phyloP scores from a whole-genome alignment of 2,113 vertebrate genomes.

The Gavialis gangeticus region DNA sequence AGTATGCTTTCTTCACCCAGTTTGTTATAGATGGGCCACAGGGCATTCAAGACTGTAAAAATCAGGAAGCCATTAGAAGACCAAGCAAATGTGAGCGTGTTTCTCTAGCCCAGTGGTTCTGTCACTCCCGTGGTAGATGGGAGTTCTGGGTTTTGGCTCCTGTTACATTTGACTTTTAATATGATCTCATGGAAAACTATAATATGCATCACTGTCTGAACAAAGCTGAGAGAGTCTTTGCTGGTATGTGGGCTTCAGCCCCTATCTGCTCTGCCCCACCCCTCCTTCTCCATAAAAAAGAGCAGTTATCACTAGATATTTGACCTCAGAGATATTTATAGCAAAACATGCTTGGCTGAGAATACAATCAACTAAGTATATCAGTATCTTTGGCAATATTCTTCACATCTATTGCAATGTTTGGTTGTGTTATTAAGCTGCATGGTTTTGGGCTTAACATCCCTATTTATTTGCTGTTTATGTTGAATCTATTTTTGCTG shows the following conservation, averaged over 20 bases:
- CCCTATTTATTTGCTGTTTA: conserved; percentile 52
- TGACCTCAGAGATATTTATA: conserved; percentile 8
- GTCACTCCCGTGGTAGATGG: too few species aligned
- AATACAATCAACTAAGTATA: conserved; percentile 43
- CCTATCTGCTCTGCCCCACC: too few species aligned
- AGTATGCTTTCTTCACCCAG: too few species aligned
- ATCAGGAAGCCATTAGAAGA: too few species aligned
- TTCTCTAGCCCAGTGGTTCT: too few species aligned
- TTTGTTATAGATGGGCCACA: too few species aligned
- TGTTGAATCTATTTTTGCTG: conserved; percentile 41
- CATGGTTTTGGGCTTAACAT: conserved; percentile 61
- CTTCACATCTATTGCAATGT: conserved; percentile 56
- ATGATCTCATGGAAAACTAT: neutral
- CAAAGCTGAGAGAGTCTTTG: fast-evolving
- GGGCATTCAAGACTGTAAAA: too few species aligned
- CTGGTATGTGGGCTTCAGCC: neutral
- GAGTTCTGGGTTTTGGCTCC: too few species aligned
- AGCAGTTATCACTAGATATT: neutral
- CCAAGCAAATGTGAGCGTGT: too few species aligned
- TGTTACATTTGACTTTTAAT: neutral
- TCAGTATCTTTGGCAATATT: conserved; percentile 30
- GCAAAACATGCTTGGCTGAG: conserved; percentile 8
- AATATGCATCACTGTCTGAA: neutral
- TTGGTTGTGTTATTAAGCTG: conserved; percentile 43
- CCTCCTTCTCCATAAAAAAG: neutral